Evolutionary conservation across 2,888 invertebrate species (phyloP), one percentile per base, ranked within the genome.

Genomic region (Tridacna crocea): DNA sequence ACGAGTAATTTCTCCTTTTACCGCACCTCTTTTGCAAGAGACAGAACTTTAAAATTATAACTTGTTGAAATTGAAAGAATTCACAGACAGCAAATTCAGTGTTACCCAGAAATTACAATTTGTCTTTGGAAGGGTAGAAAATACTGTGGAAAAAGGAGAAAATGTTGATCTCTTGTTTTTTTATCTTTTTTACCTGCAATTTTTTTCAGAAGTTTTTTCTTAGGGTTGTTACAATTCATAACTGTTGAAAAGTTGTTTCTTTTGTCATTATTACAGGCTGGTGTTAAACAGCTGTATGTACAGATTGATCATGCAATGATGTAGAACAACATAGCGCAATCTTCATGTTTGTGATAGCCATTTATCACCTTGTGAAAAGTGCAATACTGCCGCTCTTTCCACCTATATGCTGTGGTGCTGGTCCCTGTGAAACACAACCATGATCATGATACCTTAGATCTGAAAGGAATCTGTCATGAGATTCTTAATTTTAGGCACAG

Each of bases 301-400:
- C 99, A 99, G 94, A 95, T 99, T 88, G 99, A 99, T 95, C 98
- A 97, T 94, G 97, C 98, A 89, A 96, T 97, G 60, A 96, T 96
- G 96, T 97, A 91, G 84, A 72, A 72, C 51, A 55, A 73, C 55
- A 58, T n/a, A 0, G 68, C 36, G 12, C 46, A 27, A 36, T 36
- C 17, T 26, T 22, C 61, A 61, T 13, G 1, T 27, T 63, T 63
- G 63, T 63, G 63, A 63, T 63, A 26, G 27, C 26, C 36, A 36
- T 36, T 36, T 36, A 8, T 36, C 27, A 63, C 63, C 24, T 15
- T 27, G 26, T 26, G 27, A 63, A 26, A 26, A 63, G 63, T 63
- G 63, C 63, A 63, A 63, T 63, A 63, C 24, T 15, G 63, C 63
- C 26, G 36, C 8, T 36, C 36, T 36, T 63, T 26, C 24, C 27